These are phyloP conservation scores for Phymanthus crucifer DNA, from an alignment of 92 coral and sea anemone genomes.

Conservation along the genomic window DNA sequence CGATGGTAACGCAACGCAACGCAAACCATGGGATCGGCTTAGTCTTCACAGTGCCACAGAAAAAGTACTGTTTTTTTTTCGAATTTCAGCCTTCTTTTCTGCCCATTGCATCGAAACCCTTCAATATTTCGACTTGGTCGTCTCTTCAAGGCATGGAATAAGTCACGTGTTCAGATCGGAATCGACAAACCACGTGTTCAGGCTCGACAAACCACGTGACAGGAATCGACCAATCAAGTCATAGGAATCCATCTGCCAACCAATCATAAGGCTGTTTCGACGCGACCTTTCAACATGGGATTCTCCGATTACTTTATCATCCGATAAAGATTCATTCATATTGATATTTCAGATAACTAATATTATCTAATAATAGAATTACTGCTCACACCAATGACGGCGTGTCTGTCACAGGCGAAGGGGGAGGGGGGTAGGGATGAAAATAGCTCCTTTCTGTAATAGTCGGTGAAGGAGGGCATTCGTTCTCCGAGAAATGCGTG, in stretches of 20 bases:
- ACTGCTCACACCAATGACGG: conserved; percentile 79
- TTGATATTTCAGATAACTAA: conserved; percentile 16
- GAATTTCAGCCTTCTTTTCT: too few species aligned
- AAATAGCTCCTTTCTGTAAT: conserved; percentile 83
- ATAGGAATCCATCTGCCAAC: neutral
- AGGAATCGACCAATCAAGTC: neutral
- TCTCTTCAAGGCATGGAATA: too few species aligned
- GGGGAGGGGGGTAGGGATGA: conserved; percentile 98
- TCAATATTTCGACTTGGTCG: too few species aligned
- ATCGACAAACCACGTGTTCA: too few species aligned
- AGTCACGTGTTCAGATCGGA: too few species aligned
- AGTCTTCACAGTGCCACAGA: neutral
- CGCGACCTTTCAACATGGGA: neutral
- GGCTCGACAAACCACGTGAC: neutral
- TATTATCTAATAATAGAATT: conserved; percentile 18
- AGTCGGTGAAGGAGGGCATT: conserved; percentile 93
- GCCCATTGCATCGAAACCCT: too few species aligned
- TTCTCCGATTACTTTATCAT: conserved; percentile 11
- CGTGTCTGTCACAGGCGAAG: conserved; percentile 98
- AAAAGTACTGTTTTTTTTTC: neutral
- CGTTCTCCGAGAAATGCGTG: conserved; percentile 88
- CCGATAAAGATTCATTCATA: conserved; percentile 34
- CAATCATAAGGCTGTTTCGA: neutral
- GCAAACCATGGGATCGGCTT: neutral
- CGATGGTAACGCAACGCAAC: neutral